Conservation (phyloP, 35 echinoderm and acorn worm species). For the Lytechinus pictus region DNA sequence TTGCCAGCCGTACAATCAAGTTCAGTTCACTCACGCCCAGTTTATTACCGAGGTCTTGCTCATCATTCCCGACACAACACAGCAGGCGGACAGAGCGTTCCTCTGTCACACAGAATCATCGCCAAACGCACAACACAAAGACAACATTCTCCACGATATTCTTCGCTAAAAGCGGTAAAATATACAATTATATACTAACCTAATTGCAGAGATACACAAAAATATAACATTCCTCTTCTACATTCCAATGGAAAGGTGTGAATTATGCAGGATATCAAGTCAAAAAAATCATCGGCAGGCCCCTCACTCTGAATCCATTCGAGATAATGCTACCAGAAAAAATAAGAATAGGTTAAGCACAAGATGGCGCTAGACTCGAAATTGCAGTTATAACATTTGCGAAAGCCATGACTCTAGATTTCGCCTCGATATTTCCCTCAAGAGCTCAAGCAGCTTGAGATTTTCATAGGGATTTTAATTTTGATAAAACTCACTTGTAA, state of each 20-base stretch:
- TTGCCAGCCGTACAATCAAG: no score
- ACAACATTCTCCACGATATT: background rate
- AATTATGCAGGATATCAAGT: background rate
- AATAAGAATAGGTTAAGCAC: background rate
- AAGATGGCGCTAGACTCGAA: background rate
- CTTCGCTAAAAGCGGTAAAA: background rate
- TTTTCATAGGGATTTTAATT: no score
- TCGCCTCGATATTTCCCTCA: no score
- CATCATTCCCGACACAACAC: background rate
- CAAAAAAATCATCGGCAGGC: background rate
- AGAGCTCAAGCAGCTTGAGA: no score
- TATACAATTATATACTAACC: background rate
- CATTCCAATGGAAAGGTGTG: background rate
- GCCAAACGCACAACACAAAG: background rate
- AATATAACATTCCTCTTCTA: background rate
- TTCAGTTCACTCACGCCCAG: background rate
- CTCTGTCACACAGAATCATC: background rate
- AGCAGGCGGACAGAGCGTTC: background rate
- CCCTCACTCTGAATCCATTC: background rate
- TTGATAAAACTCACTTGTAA: no score
- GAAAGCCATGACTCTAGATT: no score
- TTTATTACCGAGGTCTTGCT: background rate
- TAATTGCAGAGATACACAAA: background rate
- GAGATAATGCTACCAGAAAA: background rate
- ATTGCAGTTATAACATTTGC: background rate